Percentiles rank a stretch among this genome's conserved stretches.
Conservation (phyloP, 1,140 invertebrate genomes). For the Papilio polyxenes region DNA sequence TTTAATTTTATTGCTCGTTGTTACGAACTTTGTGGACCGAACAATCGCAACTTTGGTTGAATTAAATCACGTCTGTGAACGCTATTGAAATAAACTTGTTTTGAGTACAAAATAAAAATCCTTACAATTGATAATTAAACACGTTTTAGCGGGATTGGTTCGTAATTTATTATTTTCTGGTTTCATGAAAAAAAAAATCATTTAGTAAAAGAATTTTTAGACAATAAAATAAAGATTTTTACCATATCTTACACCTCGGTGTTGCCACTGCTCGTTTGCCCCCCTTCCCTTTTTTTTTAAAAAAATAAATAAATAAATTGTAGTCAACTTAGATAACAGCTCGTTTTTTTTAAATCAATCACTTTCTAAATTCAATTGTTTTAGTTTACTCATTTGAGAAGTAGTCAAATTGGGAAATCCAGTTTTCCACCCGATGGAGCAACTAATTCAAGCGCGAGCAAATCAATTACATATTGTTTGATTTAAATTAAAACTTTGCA, state of each 20-base stretch:
- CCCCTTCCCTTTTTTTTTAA: too few relatives aligned
- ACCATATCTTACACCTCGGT: too few relatives aligned
- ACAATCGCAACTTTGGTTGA: background rate
- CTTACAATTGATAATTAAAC: background rate
- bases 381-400: background rate
- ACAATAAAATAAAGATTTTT: too few relatives aligned
- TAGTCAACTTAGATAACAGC: too few relatives aligned
- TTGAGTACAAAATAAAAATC: constrained; percentile 6
- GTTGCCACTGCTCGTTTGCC: too few relatives aligned
- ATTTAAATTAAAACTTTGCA: too few relatives aligned
- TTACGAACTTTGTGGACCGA: background rate
- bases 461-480: background rate
- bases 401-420: background rate
- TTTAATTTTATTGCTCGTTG: constrained; percentile 17
- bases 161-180: background rate
- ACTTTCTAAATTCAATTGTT: background rate
- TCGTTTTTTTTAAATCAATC: too few relatives aligned
- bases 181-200: background rate
- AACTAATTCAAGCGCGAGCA: background rate
- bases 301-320: too few relatives aligned
- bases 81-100: constrained; percentile 14
- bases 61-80: constrained; percentile 3
- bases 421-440: background rate
- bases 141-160: background rate
- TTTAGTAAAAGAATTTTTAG: too few relatives aligned